Base-by-base conservation (phyloP, 1,140 invertebrate species). In the Eubasilissa regina region DNA sequence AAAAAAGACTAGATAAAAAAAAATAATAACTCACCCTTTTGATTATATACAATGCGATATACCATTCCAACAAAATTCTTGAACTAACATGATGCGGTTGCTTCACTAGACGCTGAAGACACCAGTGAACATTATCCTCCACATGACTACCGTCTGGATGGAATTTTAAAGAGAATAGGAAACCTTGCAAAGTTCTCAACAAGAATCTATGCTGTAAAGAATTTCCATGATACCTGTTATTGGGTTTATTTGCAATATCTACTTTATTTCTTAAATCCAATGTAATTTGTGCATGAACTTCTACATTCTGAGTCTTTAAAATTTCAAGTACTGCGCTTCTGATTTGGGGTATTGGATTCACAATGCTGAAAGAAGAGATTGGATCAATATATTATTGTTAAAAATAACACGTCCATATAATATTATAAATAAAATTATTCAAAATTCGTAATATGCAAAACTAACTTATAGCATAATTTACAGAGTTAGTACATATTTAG, bases 61-160 rank as follows among this genome's bases (percentile, higher is more conserved):
- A 78, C 81, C 81, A 82, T 80, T 82, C 81, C 11, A 78, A 17
- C 44, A 82, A 21, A 51, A 82, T 80, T 76, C 77, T 78, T 11
- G 74, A 53, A 56, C 81, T 82, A 13, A 75, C 17, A 55, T 80
- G 81, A 72, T 82, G 81, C 0, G 81, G 81, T 76, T 82, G 81
- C 60, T 78, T 80, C 6, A 35, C 75, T 11, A 82, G 51, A 10
- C 73, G 43, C 45, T 78, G 55, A 55, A 75, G 70, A 78, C 81
- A 80, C 81, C 81, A 82, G n/a, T 58, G 47, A 13, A 70, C 47
- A 75, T n/a, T 76, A 48, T 78, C 45, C 8, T 51, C 21, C 8
- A 75, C 56, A 44, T 56, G 51, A 9, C 21, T 17, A 21, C 56
- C 78, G 25, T 48, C 73, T 8, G 60, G 19, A 13, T 60, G 60